Evolutionary conservation across 2,113 vertebrate species (phyloP).

Genomic region (Ceratotherium simum): DNA sequence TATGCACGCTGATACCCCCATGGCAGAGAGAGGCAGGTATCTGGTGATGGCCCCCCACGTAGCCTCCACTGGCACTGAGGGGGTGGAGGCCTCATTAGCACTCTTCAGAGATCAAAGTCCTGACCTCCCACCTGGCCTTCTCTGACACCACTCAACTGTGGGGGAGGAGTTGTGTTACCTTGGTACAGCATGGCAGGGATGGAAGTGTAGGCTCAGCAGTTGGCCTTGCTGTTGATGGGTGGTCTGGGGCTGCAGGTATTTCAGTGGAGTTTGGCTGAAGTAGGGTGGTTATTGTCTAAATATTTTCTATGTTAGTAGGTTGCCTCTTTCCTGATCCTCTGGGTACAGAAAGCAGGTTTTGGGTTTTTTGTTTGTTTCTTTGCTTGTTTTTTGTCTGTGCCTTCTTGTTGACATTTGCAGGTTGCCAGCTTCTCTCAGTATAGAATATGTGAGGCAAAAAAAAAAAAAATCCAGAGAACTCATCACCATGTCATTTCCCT

Average conservation of each 20-base stretch:
- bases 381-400: background rate
- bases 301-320: background rate
- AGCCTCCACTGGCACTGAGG: no score
- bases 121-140: background rate
- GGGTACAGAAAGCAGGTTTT: background rate
- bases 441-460: background rate
- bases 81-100: background rate
- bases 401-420: background rate
- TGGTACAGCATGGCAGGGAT: no score
- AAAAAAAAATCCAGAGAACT: background rate
- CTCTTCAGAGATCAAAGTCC: background rate
- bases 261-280: background rate
- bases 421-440: background rate
- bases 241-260: background rate
- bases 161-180: background rate
- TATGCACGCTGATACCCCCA: no score
- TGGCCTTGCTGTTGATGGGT: background rate
- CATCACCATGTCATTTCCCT: background rate
- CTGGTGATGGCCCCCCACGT: background rate
- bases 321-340: background rate
- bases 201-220: background rate
- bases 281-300: background rate
- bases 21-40: background rate
- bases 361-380: background rate
- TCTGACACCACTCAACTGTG: fast-evolving